Evolutionary conservation across 2,113 vertebrate genomes (phyloP), one percentile per base, ranked within the genome.

Genomic region (Carassius carassius): DNA sequence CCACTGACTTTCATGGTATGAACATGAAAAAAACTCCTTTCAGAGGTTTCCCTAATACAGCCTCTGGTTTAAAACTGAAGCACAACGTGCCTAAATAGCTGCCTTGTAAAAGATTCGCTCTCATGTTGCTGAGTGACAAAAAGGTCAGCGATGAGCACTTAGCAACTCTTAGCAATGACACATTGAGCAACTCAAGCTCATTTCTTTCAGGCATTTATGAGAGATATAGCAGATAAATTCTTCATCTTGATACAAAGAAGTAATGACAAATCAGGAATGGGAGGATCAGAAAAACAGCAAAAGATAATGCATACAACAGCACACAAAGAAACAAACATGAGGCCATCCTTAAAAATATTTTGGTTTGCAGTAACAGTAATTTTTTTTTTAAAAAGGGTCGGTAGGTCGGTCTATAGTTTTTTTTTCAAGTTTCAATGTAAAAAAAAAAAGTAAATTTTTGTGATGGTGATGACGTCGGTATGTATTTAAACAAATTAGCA

Each of bases 121-220:
- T 58, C 17, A 0, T 58, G 11, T 58, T 37, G 29, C 75, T 14
- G 49, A 77, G 49, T 77, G 41, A 74, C 70, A 25, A 60, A 60
- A 78, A 78, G 32, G 76, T 78, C 76, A 62, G 58, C 62, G 76
- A 60, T 41, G 21, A 78, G 17, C 29, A 77, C 75, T 56, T 77
- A 41, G 29, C 67, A 70, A 44, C 35, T 72, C 69, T 44, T 72
- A 72, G 41, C 13, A 74, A 47, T 62, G 21, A 35, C 54, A 41
- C 76, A 62, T 9, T 62, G 21, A 77, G 29, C 54, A 41, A n/a
- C 32, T 58, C 4, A 21, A 70, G 35, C 35, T 70, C 41, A 3
- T 73, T 47, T 73, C 70, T 73, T 47, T 73, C 41, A 73, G 41
- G 70, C 21, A 47, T 73, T 13, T 60, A 49, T 16, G 6, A 74